phyloP scores from a whole-genome alignment of 1,140 invertebrate genomes.

The Trichonephila clavipes region DNA sequence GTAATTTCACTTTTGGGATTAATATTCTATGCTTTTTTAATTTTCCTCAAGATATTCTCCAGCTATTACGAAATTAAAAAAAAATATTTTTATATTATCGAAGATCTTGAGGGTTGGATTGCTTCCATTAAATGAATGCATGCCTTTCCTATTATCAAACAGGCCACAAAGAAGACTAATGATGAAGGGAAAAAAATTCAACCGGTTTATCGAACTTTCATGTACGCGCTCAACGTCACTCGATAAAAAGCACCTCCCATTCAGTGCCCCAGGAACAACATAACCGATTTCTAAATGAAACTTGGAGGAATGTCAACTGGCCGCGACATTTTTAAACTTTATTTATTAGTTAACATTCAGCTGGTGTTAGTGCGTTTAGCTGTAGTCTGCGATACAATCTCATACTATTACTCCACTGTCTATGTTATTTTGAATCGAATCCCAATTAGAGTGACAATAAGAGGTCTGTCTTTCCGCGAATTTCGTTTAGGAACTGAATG shows the following conservation, averaged over 20 bases:
- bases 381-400: neutral
- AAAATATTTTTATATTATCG: neutral
- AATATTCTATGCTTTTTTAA: neutral
- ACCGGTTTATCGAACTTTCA: constrained; percentile 56
- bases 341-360: neutral
- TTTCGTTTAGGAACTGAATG: neutral
- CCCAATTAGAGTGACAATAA: neutral
- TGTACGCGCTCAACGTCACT: neutral
- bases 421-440: constrained; percentile 9
- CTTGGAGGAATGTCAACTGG: constrained; percentile 28
- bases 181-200: constrained; percentile 22
- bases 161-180: constrained; percentile 31
- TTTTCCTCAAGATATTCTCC: neutral
- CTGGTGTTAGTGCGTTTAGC: neutral
- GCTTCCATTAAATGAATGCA: neutral
- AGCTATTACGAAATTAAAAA: neutral
- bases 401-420: neutral
- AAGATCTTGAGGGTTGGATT: neutral
- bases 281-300: constrained; percentile 23
- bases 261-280: constrained; percentile 5
- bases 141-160: constrained; percentile 10
- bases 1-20: neutral
- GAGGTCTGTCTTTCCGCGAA: neutral
- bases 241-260: constrained; percentile 48
- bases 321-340: neutral